These are phyloP conservation scores for Odontothrips loti DNA, from an alignment of 2,888 invertebrate species.

Conservation along the genomic window DNA sequence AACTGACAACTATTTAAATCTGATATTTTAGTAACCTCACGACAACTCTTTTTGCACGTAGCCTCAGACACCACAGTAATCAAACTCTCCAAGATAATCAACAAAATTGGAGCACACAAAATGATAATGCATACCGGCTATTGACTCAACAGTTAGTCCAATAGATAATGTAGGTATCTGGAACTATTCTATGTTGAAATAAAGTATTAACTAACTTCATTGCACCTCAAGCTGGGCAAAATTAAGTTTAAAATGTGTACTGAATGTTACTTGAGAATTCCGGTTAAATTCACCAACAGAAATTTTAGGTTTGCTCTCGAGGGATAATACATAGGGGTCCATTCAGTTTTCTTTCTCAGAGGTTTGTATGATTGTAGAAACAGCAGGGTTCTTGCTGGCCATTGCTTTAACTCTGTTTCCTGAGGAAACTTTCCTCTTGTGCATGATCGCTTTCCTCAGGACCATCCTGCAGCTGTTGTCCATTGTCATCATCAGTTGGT, in stretches of 20 bases:
- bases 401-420: too few relatives aligned
- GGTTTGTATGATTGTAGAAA: not conserved
- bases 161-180: not conserved
- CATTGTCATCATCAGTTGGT: too few relatives aligned
- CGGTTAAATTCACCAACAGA: not conserved
- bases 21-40: not conserved
- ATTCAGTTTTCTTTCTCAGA: not conserved
- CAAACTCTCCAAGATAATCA: not conserved
- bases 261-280: not conserved
- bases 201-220: not conserved
- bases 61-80: not conserved
- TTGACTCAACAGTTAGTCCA: not conserved
- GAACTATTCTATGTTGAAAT: not conserved
- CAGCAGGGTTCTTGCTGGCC: too few relatives aligned
- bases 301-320: not conserved
- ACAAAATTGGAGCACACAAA: not conserved
- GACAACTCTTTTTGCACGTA: not conserved
- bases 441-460: too few relatives aligned
- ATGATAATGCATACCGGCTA: not conserved
- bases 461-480: too few relatives aligned
- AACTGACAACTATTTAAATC: not conserved
- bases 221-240: not conserved
- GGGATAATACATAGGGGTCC: not conserved
- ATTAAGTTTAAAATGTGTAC: not conserved
- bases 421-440: too few relatives aligned